Percentiles rank a stretch among this genome's conserved stretches.
Evolutionary conservation across 64 coral and sea anemone species (phyloP).

Genomic region (Dendronephthya gigantea): DNA sequence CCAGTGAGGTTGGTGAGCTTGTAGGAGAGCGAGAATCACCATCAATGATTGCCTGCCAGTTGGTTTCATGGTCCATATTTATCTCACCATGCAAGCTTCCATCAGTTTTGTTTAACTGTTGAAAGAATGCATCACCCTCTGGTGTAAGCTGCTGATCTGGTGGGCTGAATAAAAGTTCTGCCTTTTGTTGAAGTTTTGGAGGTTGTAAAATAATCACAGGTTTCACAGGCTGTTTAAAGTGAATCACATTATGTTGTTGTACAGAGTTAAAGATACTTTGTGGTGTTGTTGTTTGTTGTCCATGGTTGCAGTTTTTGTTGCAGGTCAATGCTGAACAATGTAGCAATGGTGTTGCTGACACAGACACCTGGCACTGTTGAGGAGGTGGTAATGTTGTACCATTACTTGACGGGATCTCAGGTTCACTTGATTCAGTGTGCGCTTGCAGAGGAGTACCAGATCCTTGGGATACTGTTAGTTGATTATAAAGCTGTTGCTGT

Average conservation of each 20-base stretch:
- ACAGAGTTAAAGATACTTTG: background rate
- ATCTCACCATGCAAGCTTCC: background rate
- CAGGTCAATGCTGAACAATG: constrained; percentile 8
- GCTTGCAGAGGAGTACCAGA: background rate
- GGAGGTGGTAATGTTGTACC: background rate
- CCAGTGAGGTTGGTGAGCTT: background rate
- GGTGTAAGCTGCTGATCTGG: background rate
- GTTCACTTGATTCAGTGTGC: background rate
- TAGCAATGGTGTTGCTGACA: background rate
- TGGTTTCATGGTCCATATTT: background rate
- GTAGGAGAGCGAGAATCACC: background rate
- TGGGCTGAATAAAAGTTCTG: constrained; percentile 8
- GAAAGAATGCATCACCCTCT: background rate
- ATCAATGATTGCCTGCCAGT: constrained; percentile 3
- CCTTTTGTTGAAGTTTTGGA: background rate
- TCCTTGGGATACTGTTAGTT: background rate
- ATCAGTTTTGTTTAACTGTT: background rate
- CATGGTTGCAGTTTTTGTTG: background rate
- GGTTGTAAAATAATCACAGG: background rate
- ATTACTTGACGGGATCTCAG: background rate
- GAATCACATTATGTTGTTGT: constrained; percentile 19
- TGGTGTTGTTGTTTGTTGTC: background rate
- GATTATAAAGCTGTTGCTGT: background rate
- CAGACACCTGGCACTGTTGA: background rate
- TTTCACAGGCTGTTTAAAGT: constrained; percentile 6